These are phyloP conservation scores for Embiotoca jacksoni DNA, from an alignment of 2,113 vertebrate species.

Conservation along the genomic window DNA sequence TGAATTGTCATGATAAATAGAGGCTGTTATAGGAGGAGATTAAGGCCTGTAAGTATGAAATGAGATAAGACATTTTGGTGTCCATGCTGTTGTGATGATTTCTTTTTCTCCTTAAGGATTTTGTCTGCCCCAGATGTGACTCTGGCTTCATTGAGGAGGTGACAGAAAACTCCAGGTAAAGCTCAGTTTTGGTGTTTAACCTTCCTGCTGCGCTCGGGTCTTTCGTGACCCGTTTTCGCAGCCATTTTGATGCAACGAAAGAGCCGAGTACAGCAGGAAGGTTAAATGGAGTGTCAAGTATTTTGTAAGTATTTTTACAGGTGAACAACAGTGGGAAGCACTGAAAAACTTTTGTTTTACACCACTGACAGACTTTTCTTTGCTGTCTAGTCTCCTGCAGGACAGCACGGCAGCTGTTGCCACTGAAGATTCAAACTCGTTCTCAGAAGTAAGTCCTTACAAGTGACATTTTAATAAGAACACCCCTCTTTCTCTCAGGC, in stretches of 20 bases:
- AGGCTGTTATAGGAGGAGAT: neutral
- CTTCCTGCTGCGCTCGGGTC: too few relatives aligned
- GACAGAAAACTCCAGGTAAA: constrained; percentile 90
- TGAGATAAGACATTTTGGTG: neutral
- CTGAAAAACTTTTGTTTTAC: neutral
- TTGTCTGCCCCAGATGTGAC: constrained; percentile 90
- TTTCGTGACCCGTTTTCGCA: too few relatives aligned
- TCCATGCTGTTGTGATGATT: neutral
- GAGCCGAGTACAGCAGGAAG: too few relatives aligned
- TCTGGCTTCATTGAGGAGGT: constrained; percentile 94
- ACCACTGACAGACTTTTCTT: neutral
- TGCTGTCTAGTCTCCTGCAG: constrained; percentile 86
- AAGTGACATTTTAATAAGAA: constrained; percentile 20
- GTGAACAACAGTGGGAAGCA: too few relatives aligned
- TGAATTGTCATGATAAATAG: neutral
- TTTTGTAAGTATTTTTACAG: too few relatives aligned
- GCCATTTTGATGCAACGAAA: too few relatives aligned
- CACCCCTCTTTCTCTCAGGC: constrained; percentile 14
- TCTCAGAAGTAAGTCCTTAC: constrained; percentile 87
- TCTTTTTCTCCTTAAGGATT: constrained; percentile 84
- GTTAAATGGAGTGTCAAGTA: too few relatives aligned
- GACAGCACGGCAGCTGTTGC: constrained; percentile 67
- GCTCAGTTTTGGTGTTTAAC: neutral
- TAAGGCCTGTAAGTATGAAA: neutral
- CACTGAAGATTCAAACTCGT: constrained; percentile 84